These are phyloP conservation scores for Acanthopleura granulata DNA, from an alignment of 2,888 invertebrate genomes.

Conservation along the genomic window DNA sequence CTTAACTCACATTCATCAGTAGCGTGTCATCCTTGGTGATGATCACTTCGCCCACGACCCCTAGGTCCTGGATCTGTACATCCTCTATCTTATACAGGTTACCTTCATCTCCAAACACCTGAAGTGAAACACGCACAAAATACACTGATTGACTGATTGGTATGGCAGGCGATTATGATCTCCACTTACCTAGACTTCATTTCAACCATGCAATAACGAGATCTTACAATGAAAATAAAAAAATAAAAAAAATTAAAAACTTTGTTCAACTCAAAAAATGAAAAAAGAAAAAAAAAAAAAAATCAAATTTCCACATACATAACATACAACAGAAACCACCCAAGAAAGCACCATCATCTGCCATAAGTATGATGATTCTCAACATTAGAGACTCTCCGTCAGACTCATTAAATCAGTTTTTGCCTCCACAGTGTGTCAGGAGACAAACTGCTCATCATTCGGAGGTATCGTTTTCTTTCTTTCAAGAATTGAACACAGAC, in stretches of 20 bases:
- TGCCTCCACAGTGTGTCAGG: constrained; percentile 5
- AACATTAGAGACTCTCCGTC: background rate
- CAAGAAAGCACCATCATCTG: too few species aligned
- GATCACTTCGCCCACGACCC: constrained; percentile 89
- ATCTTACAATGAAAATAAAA: too few species aligned
- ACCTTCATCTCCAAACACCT: constrained; percentile 93
- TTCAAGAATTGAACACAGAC: too few species aligned
- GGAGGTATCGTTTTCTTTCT: background rate
- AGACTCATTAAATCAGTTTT: constrained; percentile 19
- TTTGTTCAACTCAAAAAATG: too few species aligned
- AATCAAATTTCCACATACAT: too few species aligned
- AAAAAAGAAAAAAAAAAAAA: too few species aligned
- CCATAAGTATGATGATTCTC: too few species aligned
- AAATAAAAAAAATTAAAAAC: too few species aligned
- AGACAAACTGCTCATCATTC: constrained; percentile 1
- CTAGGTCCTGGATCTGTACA: constrained; percentile 82
- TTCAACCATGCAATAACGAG: too few species aligned
- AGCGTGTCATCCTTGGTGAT: constrained; percentile 96
- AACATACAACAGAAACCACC: too few species aligned
- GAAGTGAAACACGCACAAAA: constrained; percentile 18
- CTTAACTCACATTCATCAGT: constrained; percentile 75
- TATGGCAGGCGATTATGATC: too few species aligned
- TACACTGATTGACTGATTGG: background rate
- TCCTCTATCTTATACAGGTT: constrained; percentile 92
- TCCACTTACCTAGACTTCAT: too few species aligned